Evolutionary conservation across 2,797 vertebrate genomes (phyloP).

Genomic region (Pseudochirops cupreus): DNA sequence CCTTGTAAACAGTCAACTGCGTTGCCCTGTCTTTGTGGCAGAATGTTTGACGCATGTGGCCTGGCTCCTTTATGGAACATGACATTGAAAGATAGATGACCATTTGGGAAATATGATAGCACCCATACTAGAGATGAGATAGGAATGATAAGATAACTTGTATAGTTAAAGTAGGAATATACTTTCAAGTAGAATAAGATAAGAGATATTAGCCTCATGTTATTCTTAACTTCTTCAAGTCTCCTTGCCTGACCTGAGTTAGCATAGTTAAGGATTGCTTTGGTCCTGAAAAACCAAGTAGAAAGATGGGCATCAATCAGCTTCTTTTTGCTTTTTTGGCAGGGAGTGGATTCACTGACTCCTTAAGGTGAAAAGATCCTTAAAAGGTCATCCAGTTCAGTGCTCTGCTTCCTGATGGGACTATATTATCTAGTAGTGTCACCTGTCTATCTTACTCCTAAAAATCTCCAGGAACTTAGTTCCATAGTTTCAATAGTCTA

Average conservation of each 20-base stretch:
- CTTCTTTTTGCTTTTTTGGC: not conserved
- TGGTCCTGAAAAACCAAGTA: constrained; percentile 28
- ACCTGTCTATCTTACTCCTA: not conserved
- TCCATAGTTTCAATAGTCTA: not conserved
- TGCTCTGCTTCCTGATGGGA: not conserved
- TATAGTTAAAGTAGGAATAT: not conserved
- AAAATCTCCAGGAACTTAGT: not conserved
- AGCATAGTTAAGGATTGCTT: not conserved
- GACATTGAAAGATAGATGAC: not conserved
- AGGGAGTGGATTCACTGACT: not conserved
- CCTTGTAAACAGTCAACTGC: not conserved
- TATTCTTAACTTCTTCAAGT: constrained; percentile 10
- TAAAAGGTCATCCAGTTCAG: not conserved
- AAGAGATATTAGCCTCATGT: constrained; percentile 3
- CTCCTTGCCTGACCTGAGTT: constrained; percentile 40
- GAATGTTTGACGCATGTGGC: not conserved
- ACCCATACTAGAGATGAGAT: not conserved
- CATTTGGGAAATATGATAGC: not conserved
- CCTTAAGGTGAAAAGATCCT: constrained; percentile 1
- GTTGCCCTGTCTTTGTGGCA: not conserved
- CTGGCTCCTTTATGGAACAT: not conserved
- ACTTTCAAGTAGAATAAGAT: constrained; percentile 37
- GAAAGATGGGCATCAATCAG: not conserved
- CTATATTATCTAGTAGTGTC: not conserved
- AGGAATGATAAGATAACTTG: not conserved